Evolutionary conservation across 2,888 invertebrate species (phyloP).

Genomic region (Drosophila paranaensis): DNA sequence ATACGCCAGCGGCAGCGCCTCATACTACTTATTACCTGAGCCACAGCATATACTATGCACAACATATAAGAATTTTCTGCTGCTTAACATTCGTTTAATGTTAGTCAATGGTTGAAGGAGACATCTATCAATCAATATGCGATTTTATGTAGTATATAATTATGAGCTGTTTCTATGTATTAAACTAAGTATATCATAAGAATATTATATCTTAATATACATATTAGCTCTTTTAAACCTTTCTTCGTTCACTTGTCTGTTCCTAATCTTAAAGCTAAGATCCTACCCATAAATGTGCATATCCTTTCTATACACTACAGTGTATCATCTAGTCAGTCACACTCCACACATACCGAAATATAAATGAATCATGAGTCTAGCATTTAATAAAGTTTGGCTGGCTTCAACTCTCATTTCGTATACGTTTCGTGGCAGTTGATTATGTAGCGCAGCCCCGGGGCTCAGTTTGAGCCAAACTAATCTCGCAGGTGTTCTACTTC

Average conservation of each 20-base stretch:
- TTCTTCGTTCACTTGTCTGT: too few relatives aligned
- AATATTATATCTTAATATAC: too few relatives aligned
- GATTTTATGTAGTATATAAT: background rate
- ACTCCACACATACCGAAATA: background rate
- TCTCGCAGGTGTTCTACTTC: conserved; percentile 55
- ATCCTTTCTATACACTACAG: background rate
- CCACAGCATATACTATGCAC: background rate
- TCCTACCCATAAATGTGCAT: too few relatives aligned
- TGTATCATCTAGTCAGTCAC: background rate
- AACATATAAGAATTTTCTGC: too few relatives aligned
- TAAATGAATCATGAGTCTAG: conserved; percentile 22
- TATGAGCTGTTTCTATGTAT: too few relatives aligned
- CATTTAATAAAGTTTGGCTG: conserved; percentile 45
- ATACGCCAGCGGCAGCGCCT: background rate
- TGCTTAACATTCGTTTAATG: background rate
- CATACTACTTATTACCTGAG: conserved; percentile 5
- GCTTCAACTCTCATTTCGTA: background rate
- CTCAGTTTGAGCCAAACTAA: background rate
- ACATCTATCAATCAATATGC: background rate
- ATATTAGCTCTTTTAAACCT: too few relatives aligned
- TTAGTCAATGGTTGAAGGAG: too few relatives aligned
- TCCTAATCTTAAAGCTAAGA: too few relatives aligned
- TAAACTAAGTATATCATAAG: too few relatives aligned
- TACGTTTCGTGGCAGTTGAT: background rate
- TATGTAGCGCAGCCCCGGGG: background rate